A percentile compares a stretch with the other conserved stretches of the same genome.
phyloP scores from a whole-genome alignment of 2,113 vertebrate genomes.

The Nicator chloris region DNA sequence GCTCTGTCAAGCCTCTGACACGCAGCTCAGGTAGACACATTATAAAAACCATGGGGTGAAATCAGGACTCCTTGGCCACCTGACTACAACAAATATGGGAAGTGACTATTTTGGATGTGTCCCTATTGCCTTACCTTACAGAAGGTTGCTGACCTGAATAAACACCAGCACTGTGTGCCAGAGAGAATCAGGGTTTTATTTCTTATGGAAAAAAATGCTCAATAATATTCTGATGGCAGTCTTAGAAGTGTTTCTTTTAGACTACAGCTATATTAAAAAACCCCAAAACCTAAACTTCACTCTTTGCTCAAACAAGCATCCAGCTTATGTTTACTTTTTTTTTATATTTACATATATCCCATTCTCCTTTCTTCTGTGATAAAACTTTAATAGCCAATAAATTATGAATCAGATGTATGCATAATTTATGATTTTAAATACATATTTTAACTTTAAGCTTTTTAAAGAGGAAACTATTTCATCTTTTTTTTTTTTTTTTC shows the following conservation, averaged over 20 bases:
- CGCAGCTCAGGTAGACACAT: not conserved
- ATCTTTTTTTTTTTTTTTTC: slow-evolving; percentile 59
- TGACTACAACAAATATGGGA: not conserved
- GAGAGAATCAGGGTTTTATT: not conserved
- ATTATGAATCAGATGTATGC: slow-evolving; percentile 72
- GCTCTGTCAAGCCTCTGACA: not conserved
- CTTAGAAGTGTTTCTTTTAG: not conserved
- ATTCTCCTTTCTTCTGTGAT: slow-evolving; percentile 71
- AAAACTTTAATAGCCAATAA: slow-evolving; percentile 73
- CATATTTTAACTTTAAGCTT: slow-evolving; percentile 75
- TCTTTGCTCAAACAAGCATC: not conserved
- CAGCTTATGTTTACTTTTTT: slow-evolving; percentile 51
- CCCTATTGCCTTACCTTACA: not conserved
- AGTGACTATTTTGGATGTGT: not conserved
- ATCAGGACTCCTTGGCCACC: not conserved
- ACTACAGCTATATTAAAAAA: not conserved
- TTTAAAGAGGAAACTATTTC: slow-evolving; percentile 66
- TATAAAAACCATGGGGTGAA: slow-evolving; percentile 23
- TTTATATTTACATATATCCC: slow-evolving; percentile 60
- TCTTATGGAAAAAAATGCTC: slow-evolving; percentile 6
- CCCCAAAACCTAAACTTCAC: not conserved
- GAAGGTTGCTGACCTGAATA: slow-evolving; percentile 19
- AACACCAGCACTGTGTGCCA: not conserved
- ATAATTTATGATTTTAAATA: slow-evolving; percentile 78
- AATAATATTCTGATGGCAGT: not conserved